These are phyloP conservation scores for Rhodophaea formosa DNA, from an alignment of 2,888 invertebrate species.

Conservation along the genomic window DNA sequence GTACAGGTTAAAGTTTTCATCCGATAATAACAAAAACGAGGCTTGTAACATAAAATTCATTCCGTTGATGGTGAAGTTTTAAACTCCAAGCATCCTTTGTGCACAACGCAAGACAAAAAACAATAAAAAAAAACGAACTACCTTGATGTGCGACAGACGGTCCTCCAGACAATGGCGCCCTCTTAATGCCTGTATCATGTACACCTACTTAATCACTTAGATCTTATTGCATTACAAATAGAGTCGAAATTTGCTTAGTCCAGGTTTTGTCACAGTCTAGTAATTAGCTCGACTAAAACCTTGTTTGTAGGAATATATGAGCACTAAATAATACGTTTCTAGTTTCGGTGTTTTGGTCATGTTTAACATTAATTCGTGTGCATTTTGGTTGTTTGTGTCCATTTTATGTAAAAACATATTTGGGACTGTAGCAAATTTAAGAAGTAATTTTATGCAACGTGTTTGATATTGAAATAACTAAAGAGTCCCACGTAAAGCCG, in stretches of 20 bases:
- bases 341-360: conserved; percentile 5
- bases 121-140: conserved; percentile 60
- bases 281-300: conserved; percentile 15
- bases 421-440: no score
- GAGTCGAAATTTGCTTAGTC: neutral
- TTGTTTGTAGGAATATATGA: conserved; percentile 8
- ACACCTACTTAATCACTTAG: conserved; percentile 21
- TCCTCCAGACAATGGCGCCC: conserved; percentile 68
- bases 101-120: conserved; percentile 41
- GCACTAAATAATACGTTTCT: conserved; percentile 14
- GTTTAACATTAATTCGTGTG: conserved; percentile 4
- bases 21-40: neutral
- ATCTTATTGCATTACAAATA: conserved; percentile 15
- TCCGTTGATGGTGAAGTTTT: conserved; percentile 21
- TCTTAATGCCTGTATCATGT: conserved; percentile 66
- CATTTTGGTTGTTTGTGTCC: neutral
- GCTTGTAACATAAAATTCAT: conserved; percentile 5
- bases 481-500: no score
- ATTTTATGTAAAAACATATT: neutral
- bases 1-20: no score
- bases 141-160: conserved; percentile 70
- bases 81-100: conserved; percentile 16
- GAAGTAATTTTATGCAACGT: no score
- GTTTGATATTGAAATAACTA: no score
- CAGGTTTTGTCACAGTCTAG: conserved; percentile 3